Percentiles rank a stretch among this genome's conserved stretches.
phyloP scores from a whole-genome alignment of 2,888 invertebrate genomes.

The Netelia melanura region DNA sequence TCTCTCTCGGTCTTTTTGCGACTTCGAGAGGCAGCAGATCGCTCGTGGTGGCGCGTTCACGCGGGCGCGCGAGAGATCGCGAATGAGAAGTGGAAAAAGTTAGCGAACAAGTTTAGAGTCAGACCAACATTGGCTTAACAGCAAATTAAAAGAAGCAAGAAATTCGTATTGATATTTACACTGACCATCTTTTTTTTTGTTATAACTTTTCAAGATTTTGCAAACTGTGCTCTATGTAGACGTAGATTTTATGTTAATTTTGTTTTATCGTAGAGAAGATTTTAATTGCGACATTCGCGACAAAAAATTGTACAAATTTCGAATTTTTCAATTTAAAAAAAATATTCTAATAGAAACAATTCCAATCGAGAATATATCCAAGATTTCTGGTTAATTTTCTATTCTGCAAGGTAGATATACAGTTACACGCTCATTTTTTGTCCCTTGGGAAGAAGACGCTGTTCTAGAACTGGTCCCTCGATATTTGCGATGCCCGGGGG shows the following conservation, averaged over 20 bases:
- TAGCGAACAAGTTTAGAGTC: slow-evolving; percentile 17
- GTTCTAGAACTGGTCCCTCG: neutral
- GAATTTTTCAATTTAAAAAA: too few species aligned
- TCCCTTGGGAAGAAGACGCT: neutral
- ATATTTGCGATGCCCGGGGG: slow-evolving; percentile 28
- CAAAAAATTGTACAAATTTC: too few species aligned
- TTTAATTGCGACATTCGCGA: too few species aligned
- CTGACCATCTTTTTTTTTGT: too few species aligned
- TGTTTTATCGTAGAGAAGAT: too few species aligned
- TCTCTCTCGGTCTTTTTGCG: slow-evolving; percentile 3
- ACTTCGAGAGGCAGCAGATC: slow-evolving; percentile 25
- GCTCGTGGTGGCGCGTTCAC: slow-evolving; percentile 59
- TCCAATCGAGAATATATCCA: neutral
- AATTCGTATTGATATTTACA: too few species aligned
- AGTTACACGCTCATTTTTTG: neutral
- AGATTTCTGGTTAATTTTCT: neutral
- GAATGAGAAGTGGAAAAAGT: slow-evolving; percentile 43
- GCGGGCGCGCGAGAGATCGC: slow-evolving; percentile 46
- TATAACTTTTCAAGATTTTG: slow-evolving; percentile 58
- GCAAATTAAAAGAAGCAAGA: slow-evolving; percentile 12
- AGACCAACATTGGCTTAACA: slow-evolving; percentile 25
- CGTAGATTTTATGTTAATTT: neutral
- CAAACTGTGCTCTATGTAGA: slow-evolving; percentile 5
- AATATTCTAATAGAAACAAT: neutral
- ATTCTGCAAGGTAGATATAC: too few species aligned